Base-by-base conservation (phyloP, 2,113 vertebrate species). In the Cyanoramphus novaezelandiae region DNA sequence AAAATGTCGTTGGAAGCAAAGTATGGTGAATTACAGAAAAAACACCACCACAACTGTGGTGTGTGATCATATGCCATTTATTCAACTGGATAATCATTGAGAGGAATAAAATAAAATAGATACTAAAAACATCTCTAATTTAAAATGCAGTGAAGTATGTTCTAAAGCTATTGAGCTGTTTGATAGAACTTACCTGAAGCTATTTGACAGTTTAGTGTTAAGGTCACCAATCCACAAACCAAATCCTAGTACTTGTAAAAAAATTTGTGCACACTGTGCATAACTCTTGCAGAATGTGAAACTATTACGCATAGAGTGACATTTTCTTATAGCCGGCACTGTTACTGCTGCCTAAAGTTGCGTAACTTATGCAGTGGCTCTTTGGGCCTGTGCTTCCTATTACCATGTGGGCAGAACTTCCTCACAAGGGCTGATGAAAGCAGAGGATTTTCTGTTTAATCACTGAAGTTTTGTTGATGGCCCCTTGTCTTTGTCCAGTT, bases 231-330 rank as follows among this genome's bases (percentile, higher is more conserved):
- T 63, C 29, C 46, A 59, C 39, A 95, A 70, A 44, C 57, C 31
- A 52, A 72, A 81, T 78, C 46, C 33, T 57, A 35, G 10, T 20
- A 11, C 23, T 70, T 71, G 6, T 7, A 31, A 43, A 83, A 72
- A 21, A 19, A 23, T 11, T 33, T 86, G 16, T 43, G 43, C 21
- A 19, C 2, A 2, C 9, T 63, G n/a, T 50, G 29, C 10, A 2
- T 15, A 83, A 27, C 52, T 70, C 41, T 71, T 64, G 25, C 49
- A 3, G 6, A 65, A 62, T 29, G 9, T 21, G 46, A 67, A 17
- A 7, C 8, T 57, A 3, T 35, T 35, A 6, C 6, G 7, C 53
- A 28, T 2, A 41, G 20, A 19, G 15, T 29, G 43, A 39, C 0
- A 0, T 53, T 72, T 92, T 72, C 39, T 64, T 49, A 23, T 2